Conservation (phyloP, 30 jellyfish, hydroid and myxozoan genomes). For the Turritopsis rubra region DNA sequence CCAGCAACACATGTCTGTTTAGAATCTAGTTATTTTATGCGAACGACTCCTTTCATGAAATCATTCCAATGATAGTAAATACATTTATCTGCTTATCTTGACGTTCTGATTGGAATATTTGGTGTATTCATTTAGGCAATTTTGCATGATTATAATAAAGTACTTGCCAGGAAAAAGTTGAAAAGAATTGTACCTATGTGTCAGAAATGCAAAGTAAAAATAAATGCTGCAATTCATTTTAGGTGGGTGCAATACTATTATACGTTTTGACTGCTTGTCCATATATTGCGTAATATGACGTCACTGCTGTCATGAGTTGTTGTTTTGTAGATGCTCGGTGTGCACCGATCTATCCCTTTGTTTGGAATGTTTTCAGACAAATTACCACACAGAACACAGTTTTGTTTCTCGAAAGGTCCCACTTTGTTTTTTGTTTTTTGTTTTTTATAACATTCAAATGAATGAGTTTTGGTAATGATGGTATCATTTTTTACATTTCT, state of each 20-base stretch:
- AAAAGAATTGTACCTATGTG: background rate
- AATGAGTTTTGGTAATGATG: background rate
- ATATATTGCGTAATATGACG: background rate
- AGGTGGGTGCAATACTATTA: background rate
- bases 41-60: too few species aligned
- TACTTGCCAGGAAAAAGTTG: conserved; percentile 2
- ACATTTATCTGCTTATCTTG: background rate
- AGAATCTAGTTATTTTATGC: too few species aligned
- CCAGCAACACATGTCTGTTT: too few species aligned
- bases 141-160: conserved; percentile 7
- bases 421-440: background rate
- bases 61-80: too few species aligned
- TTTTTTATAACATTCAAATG: background rate
- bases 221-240: background rate
- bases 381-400: background rate
- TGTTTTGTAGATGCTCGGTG: background rate
- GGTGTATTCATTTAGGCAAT: conserved; percentile 1
- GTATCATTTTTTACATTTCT: too few species aligned
- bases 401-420: background rate
- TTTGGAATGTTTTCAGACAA: background rate
- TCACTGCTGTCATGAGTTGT: background rate
- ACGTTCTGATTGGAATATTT: background rate
- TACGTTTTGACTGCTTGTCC: background rate
- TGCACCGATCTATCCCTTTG: background rate
- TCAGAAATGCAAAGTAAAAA: background rate